Percentiles rank a stretch among this genome's conserved stretches.
phyloP scores from a whole-genome alignment of 1,140 invertebrate genomes.

The Drosophila rhopaloa region DNA sequence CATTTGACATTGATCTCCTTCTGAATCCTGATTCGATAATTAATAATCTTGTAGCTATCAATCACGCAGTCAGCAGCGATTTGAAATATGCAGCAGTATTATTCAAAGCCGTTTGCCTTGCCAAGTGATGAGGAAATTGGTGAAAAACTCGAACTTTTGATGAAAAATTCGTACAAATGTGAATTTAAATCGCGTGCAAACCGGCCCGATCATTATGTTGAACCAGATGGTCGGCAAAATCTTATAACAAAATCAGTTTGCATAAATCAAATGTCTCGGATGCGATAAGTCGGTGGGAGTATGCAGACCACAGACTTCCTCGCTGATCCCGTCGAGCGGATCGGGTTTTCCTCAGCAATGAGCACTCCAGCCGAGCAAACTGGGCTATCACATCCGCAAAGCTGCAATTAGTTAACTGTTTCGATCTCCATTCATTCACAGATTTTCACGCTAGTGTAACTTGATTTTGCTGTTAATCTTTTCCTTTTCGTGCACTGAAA shows the following conservation, averaged over 20 bases:
- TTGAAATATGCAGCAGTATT: conserved; percentile 13
- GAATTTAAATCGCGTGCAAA: conserved; percentile 33
- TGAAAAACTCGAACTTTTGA: conserved; percentile 23
- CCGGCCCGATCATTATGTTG: conserved; percentile 34
- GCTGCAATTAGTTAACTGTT: conserved; percentile 28
- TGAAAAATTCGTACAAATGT: conserved; percentile 30
- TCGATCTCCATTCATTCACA: conserved; percentile 21
- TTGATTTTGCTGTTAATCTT: conserved; percentile 12
- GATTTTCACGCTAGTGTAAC: conserved; percentile 15
- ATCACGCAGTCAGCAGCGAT: conserved; percentile 28
- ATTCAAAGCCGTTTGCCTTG: conserved; percentile 21
- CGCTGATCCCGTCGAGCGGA: conserved; percentile 17
- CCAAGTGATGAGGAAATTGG: conserved; percentile 28
- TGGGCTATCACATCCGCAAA: conserved; percentile 37
- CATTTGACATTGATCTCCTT: conserved; percentile 37
- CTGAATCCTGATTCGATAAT: conserved; percentile 36
- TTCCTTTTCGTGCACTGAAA: conserved; percentile 5
- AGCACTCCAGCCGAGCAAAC: conserved; percentile 1
- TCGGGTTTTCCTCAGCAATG: conserved; percentile 11
- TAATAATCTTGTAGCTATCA: conserved; percentile 32
- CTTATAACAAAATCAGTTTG: conserved; percentile 25
- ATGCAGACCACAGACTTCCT: conserved; percentile 39
- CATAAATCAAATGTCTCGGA: conserved; percentile 50
- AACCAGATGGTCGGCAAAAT: conserved; percentile 19
- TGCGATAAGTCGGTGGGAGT: conserved; percentile 37